Conservation (phyloP, 2,888 invertebrate species). For the Drosophila pseudotakahashii region DNA sequence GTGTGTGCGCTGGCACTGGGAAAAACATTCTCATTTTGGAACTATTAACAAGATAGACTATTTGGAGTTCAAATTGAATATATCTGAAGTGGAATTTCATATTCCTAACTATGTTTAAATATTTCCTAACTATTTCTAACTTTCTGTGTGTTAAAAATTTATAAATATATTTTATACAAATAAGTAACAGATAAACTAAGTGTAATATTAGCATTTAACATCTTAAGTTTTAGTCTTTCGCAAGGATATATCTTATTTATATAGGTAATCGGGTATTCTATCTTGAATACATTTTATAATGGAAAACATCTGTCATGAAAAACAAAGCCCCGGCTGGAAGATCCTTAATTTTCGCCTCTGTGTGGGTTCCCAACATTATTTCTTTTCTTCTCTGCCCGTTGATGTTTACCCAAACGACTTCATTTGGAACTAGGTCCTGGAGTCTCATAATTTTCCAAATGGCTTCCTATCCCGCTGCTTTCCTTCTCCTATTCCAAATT, state of each 20-base stretch:
- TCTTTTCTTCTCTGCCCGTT: slow-evolving; percentile 25
- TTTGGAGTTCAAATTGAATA: too few species aligned
- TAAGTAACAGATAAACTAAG: too few species aligned
- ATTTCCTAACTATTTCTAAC: too few species aligned
- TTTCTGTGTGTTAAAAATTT: too few species aligned
- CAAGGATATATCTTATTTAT: not conserved
- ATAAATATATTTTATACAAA: too few species aligned
- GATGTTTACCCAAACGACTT: slow-evolving; percentile 65
- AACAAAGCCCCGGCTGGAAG: not conserved
- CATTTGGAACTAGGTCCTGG: slow-evolving; percentile 61
- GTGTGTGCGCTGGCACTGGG: slow-evolving; percentile 19
- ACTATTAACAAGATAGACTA: not conserved
- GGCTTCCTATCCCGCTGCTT: slow-evolving; percentile 60
- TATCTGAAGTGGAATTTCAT: too few species aligned
- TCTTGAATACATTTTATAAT: not conserved
- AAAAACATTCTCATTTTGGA: not conserved
- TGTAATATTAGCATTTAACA: too few species aligned
- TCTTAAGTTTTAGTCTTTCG: too few species aligned
- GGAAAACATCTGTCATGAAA: not conserved
- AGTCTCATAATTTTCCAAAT: slow-evolving; percentile 38
- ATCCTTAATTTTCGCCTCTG: not conserved
- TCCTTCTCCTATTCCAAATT: slow-evolving; percentile 43
- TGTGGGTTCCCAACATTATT: slow-evolving; percentile 12
- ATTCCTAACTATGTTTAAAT: too few species aligned
- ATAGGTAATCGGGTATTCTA: not conserved